phyloP scores from a whole-genome alignment of 2,888 invertebrate genomes.

The Pseudoips prasinana region DNA sequence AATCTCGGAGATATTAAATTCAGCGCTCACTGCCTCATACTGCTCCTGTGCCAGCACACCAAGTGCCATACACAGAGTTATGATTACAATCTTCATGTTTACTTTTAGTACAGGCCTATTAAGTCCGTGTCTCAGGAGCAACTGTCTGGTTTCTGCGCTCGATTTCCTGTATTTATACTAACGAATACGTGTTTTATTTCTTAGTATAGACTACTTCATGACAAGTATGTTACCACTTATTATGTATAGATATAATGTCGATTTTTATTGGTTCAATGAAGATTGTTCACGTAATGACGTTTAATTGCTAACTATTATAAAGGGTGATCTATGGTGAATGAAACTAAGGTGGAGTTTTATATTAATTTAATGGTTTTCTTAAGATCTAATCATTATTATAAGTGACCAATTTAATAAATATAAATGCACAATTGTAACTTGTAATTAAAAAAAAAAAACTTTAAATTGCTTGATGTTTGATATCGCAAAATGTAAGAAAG shows the following conservation, averaged over 20 bases:
- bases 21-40: slow-evolving; percentile 84
- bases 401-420: too few relatives aligned
- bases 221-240: slow-evolving; percentile 38
- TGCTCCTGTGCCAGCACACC: slow-evolving; percentile 55
- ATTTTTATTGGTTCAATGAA: slow-evolving; percentile 33
- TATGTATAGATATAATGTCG: slow-evolving; percentile 31
- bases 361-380: too few relatives aligned
- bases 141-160: slow-evolving; percentile 24
- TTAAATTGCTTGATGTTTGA: too few relatives aligned
- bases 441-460: too few relatives aligned
- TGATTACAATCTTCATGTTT: slow-evolving; percentile 49
- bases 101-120: slow-evolving; percentile 12
- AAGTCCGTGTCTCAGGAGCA: slow-evolving; percentile 11
- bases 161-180: slow-evolving; percentile 42
- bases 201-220: slow-evolving; percentile 27
- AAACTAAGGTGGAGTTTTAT: slow-evolving; percentile 5
- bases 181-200: slow-evolving; percentile 25
- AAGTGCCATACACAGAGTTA: slow-evolving; percentile 43
- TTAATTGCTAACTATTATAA: slow-evolving; percentile 1
- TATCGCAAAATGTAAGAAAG: too few relatives aligned
- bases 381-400: too few relatives aligned
- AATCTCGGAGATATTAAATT: slow-evolving; percentile 85
- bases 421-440: too few relatives aligned
- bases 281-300: slow-evolving; percentile 26
- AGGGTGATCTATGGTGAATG: not conserved